These are phyloP conservation scores for Clitarchus hookeri DNA, from an alignment of 2,888 invertebrate genomes.

Conservation along the genomic window DNA sequence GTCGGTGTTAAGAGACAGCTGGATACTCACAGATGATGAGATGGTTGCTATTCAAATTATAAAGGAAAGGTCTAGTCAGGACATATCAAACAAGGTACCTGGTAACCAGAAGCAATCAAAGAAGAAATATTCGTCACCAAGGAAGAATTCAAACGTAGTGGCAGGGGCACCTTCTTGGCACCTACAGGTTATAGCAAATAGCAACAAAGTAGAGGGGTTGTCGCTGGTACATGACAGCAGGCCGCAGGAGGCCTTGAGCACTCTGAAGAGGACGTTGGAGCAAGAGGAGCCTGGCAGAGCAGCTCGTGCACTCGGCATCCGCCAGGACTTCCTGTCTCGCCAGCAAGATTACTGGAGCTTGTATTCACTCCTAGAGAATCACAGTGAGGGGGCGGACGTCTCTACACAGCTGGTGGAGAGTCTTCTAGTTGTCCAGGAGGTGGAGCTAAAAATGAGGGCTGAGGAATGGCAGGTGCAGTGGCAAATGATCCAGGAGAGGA, in stretches of 20 bases:
- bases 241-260: neutral
- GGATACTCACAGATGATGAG: neutral
- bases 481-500: neutral
- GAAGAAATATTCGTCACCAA: neutral
- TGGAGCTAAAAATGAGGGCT: neutral
- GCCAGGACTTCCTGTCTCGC: neutral
- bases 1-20: neutral
- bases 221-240: neutral
- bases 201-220: neutral
- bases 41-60: neutral
- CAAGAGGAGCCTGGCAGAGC: neutral
- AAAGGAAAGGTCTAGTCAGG: neutral
- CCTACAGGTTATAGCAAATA: neutral
- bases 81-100: neutral
- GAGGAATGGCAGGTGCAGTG: neutral
- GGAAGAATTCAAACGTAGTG: neutral
- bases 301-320: neutral
- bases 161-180: neutral
- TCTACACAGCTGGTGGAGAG: neutral
- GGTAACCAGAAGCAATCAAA: neutral
- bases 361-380: neutral
- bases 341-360: neutral
- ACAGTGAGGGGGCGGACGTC: neutral
- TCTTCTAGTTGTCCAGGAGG: neutral
- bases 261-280: neutral